phyloP scores from a whole-genome alignment of 2,888 invertebrate genomes.

The Teleogryllus oceanicus region DNA sequence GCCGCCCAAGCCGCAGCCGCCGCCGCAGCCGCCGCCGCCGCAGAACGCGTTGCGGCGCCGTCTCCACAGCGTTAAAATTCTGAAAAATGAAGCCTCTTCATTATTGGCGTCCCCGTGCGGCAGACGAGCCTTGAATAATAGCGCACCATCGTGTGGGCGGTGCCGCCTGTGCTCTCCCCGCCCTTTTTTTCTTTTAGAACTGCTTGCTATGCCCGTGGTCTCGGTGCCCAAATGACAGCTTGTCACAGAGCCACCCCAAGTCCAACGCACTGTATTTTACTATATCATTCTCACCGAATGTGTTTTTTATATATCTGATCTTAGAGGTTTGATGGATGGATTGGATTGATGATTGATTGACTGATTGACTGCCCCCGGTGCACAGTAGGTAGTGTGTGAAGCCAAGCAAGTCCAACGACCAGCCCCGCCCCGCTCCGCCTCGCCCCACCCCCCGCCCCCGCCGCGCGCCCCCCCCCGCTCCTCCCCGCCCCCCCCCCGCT shows the following conservation, averaged over 20 bases:
- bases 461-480: background rate
- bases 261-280: conserved; percentile 18
- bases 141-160: background rate
- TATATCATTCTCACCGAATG: background rate
- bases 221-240: background rate
- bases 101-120: background rate
- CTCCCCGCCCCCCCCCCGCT: conserved; percentile 39
- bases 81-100: conserved; percentile 3
- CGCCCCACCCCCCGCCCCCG: conserved; percentile 26
- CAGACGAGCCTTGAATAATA: background rate
- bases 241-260: conserved; percentile 10
- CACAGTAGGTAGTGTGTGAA: conserved; percentile 7
- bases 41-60: too few relatives aligned
- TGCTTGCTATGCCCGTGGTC: conserved; percentile 1
- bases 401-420: background rate
- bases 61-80: background rate
- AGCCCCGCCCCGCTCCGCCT: conserved; percentile 31
- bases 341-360: background rate
- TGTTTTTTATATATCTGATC: background rate
- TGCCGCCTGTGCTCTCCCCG: background rate
- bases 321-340: background rate
- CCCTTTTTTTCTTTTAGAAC: conserved; percentile 1
- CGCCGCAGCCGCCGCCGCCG: too few relatives aligned
- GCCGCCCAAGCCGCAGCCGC: too few relatives aligned
- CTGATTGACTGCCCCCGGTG: conserved; percentile 2